Evolutionary conservation across 2,797 vertebrate species (phyloP).

Genomic region (Xenops minutus): DNA sequence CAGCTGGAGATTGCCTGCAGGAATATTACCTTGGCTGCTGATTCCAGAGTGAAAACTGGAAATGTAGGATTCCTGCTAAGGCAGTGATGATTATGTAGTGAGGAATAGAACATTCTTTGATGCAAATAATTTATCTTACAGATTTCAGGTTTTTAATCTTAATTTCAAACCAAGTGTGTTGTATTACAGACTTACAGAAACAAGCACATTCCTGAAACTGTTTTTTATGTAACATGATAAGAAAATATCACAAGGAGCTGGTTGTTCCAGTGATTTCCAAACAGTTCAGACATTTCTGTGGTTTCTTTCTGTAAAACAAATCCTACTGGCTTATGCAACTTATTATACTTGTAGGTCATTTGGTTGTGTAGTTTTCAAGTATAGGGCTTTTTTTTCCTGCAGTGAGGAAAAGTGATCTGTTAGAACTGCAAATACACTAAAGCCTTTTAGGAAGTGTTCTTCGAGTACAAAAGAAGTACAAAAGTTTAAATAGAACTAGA

Average conservation of each 20-base stretch:
- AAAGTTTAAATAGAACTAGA: neutral
- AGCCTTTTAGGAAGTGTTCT: neutral
- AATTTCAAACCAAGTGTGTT: neutral
- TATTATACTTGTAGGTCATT: constrained; percentile 6
- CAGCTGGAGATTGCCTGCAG: neutral
- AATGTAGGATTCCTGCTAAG: neutral
- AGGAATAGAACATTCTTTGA: neutral
- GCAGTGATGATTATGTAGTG: fast-evolving
- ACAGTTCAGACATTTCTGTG: constrained; percentile 63
- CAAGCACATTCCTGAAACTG: neutral
- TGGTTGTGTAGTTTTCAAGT: neutral
- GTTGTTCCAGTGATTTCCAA: constrained; percentile 44
- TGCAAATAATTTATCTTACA: neutral
- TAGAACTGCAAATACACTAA: neutral
- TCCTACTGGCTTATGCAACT: constrained; percentile 39
- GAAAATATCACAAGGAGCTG: neutral
- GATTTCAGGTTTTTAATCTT: neutral
- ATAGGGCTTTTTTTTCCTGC: neutral
- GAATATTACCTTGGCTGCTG: neutral
- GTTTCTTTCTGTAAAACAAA: constrained; percentile 55
- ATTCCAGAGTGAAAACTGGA: neutral
- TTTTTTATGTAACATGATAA: constrained; percentile 30
- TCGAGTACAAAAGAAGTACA: neutral
- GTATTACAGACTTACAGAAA: neutral
- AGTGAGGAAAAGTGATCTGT: neutral